These are phyloP conservation scores for Rhinatrema bivittatum DNA, from an alignment of 2,797 vertebrate genomes.

Conservation along the genomic window DNA sequence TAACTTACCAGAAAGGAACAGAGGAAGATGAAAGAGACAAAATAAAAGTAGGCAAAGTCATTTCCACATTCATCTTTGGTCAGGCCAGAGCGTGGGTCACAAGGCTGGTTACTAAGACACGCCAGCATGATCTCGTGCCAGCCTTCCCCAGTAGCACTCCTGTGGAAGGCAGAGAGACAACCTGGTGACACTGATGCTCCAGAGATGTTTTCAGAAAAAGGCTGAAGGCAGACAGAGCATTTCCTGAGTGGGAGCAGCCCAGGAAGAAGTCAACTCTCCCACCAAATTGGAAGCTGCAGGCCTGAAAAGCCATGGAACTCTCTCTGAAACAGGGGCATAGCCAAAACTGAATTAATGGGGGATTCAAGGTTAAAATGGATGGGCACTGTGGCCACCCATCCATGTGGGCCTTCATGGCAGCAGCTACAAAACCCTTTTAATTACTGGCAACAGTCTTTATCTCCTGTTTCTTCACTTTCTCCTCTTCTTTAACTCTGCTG, in stretches of 20 bases:
- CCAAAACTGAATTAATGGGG: too few species aligned
- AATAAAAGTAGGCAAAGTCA: slow-evolving; percentile 96
- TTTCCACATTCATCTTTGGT: slow-evolving; percentile 81
- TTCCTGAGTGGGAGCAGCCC: not conserved
- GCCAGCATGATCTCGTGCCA: slow-evolving; percentile 98
- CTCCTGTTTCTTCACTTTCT: too few species aligned
- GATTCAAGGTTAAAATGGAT: too few species aligned
- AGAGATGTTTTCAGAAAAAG: too few species aligned
- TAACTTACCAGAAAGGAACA: slow-evolving; percentile 90
- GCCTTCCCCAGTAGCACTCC: slow-evolving; percentile 91
- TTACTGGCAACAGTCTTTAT: too few species aligned
- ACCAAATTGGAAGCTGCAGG: too few species aligned
- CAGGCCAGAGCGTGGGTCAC: slow-evolving; percentile 65
- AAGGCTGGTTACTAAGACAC: slow-evolving; percentile 73
- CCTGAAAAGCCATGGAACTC: too few species aligned
- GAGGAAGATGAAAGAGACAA: slow-evolving; percentile 94
- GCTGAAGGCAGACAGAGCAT: not conserved
- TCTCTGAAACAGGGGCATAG: too few species aligned
- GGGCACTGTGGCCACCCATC: too few species aligned
- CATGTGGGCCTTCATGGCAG: too few species aligned
- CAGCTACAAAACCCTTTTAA: too few species aligned
- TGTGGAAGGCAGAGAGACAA: slow-evolving; percentile 23
- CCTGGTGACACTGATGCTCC: not conserved
- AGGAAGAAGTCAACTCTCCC: not conserved
- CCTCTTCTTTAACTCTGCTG: too few species aligned